phyloP scores from a whole-genome alignment of 2,113 vertebrate species.

The Puma concolor region DNA sequence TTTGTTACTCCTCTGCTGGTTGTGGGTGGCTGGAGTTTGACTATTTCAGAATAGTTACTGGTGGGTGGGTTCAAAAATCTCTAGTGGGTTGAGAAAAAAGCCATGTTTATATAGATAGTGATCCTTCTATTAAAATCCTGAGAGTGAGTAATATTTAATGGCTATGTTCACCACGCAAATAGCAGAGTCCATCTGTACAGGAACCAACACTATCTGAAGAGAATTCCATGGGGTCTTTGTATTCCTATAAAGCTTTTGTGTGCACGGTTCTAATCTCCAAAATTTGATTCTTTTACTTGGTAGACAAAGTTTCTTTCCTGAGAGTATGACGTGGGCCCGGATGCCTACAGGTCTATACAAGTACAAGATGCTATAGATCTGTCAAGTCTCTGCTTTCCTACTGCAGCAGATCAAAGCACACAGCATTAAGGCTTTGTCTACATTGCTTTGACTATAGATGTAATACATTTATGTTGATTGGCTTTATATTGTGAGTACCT shows the following conservation, averaged over 20 bases:
- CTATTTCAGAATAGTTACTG: constrained; percentile 78
- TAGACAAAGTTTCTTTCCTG: constrained; percentile 12
- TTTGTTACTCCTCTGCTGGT: constrained; percentile 79
- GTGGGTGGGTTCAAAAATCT: constrained; percentile 74
- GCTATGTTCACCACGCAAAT: constrained; percentile 73
- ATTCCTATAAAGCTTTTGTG: constrained; percentile 6
- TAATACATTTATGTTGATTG: constrained; percentile 17
- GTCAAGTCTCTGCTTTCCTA: constrained; percentile 19
- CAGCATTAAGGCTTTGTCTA: constrained; percentile 30
- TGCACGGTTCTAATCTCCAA: constrained; percentile 5
- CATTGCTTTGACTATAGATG: constrained; percentile 47
- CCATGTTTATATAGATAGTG: constrained; percentile 74
- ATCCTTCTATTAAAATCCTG: constrained; percentile 79
- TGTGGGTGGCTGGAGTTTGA: constrained; percentile 79
- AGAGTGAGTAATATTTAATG: constrained; percentile 80
- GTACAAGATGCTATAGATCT: constrained; percentile 3
- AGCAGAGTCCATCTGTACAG: constrained; percentile 75
- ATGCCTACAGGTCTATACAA: background rate
- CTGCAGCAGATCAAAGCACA: background rate
- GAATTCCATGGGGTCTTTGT: background rate
- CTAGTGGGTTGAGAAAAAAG: constrained; percentile 76
- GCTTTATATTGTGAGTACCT: constrained; percentile 10
- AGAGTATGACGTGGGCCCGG: background rate
- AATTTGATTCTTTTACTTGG: constrained; percentile 43
- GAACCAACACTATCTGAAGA: constrained; percentile 51